Conservation (phyloP, 2,888 invertebrate species). For the Suillia variegata region DNA sequence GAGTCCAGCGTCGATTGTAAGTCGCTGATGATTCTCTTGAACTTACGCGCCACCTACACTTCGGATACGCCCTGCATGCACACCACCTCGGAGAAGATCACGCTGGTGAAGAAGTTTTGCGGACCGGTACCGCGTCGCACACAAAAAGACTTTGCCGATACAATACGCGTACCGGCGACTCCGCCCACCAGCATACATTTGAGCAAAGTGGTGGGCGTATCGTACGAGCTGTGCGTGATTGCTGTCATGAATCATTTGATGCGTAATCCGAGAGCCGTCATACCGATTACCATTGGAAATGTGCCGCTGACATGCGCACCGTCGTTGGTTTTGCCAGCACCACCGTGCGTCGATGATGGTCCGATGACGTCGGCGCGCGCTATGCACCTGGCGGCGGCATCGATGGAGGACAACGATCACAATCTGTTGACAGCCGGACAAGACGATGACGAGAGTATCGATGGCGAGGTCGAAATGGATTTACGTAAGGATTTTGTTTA, state of each 20-base stretch:
- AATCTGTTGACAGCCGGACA: conserved; percentile 29
- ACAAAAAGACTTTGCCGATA: conserved; percentile 43
- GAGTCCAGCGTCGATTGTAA: conserved; percentile 63
- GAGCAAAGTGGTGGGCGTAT: conserved; percentile 55
- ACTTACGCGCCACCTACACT: conserved; percentile 59
- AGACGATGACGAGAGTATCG: conserved; percentile 40
- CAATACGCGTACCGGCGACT: conserved; percentile 54
- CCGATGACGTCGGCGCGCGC: conserved; percentile 51
- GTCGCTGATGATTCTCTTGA: conserved; percentile 60
- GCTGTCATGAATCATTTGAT: conserved; percentile 50
- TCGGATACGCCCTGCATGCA: conserved; percentile 48
- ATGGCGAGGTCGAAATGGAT: conserved; percentile 37
- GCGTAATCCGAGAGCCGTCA: conserved; percentile 46
- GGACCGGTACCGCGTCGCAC: conserved; percentile 40
- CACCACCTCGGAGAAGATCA: conserved; percentile 47
- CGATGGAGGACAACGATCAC: conserved; percentile 30
- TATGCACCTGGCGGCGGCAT: conserved; percentile 35
- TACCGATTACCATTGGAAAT: conserved; percentile 59
- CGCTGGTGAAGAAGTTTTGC: conserved; percentile 47
- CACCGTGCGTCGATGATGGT: conserved; percentile 33
- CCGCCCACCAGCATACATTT: conserved; percentile 56
- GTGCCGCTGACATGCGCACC: conserved; percentile 47
- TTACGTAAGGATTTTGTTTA: conserved; percentile 36
- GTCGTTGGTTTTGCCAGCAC: conserved; percentile 15
- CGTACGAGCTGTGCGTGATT: conserved; percentile 54